Base-by-base conservation (phyloP, 2,888 invertebrate species). In the Amphipyra tragopoginis region DNA sequence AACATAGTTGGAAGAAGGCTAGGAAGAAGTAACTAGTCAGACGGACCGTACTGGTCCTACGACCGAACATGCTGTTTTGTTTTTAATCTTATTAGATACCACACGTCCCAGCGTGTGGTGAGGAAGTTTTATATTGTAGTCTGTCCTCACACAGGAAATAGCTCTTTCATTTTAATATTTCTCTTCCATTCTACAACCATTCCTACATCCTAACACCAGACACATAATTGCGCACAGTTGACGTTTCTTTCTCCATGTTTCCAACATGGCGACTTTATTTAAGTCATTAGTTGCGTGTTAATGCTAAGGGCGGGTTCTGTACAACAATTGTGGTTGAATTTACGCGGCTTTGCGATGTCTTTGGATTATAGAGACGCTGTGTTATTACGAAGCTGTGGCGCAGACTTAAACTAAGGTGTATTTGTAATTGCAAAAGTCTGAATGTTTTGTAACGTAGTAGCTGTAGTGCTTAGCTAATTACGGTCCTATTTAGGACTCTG, bases 241-340 rank as follows among this genome's bases (percentile, higher is more conserved):
- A 63, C 66, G 68, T 77, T 82, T 85, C 83, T 85, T 85, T 81
- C 82, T 82, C 83, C 81, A 82, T 75, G 73, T 82, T 86, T 81
- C 83, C 81, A 85, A 51, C 73, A 76, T 75, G 81, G 77, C 77
- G 64, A 65, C 64, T 72, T 72, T 68, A 75, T 81, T 77, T 72
- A 68, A 76, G 72, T 74, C 74, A 74, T 75, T 79, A 80, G 62
- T 72, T 68, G 80, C 72, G 82, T 81, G 81, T 80, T 80, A 73
- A 75, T 67, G 62, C 63, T 64, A 58, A 50, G 72, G 65, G 70
- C 47, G 57, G 60, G 39, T 21, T 42, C 65, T 66, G 49, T 39
- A 72, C 61, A 65, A 72, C 64, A 56, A 73, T 70, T 78, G 78
- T 68, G 78, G 78, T 78, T 70, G 42, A 60, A 76, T 78, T 78